Evolutionary conservation across 2,888 invertebrate species (phyloP).

Genomic region (Machimus atricapillus): DNA sequence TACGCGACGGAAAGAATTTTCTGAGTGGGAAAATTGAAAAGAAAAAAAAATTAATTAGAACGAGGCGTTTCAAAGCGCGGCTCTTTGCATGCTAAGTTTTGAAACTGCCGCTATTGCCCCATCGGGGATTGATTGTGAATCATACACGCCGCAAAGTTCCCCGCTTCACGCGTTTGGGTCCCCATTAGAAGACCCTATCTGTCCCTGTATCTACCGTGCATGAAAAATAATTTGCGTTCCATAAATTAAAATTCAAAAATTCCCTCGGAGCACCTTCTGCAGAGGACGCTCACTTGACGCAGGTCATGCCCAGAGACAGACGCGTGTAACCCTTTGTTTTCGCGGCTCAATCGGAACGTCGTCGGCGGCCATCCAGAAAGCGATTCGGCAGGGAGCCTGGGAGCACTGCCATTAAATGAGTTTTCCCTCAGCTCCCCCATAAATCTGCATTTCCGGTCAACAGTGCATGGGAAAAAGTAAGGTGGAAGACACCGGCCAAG

Average conservation of each 20-base stretch:
- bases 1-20: background rate
- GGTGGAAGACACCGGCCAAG: background rate
- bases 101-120: background rate
- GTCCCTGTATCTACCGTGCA: background rate
- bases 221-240: background rate
- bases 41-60: background rate
- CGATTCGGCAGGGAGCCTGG: constrained; percentile 9
- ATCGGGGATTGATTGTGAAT: background rate
- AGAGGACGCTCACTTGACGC: background rate
- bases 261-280: background rate
- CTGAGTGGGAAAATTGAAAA: background rate
- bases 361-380: background rate
- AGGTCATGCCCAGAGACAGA: background rate
- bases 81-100: background rate
- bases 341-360: background rate
- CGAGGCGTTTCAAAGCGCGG: background rate
- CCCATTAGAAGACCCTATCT: background rate
- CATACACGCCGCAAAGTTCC: background rate
- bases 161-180: background rate
- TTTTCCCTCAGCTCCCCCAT: constrained; percentile 22
- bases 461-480: constrained; percentile 31
- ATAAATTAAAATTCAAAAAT: constrained; percentile 19
- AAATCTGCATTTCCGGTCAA: constrained; percentile 43
- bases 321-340: background rate
- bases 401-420: background rate